Percentiles rank a stretch among this genome's conserved stretches.
These are phyloP conservation scores for Chaetops frenatus DNA, from an alignment of 2,113 vertebrate genomes.

Conservation along the genomic window DNA sequence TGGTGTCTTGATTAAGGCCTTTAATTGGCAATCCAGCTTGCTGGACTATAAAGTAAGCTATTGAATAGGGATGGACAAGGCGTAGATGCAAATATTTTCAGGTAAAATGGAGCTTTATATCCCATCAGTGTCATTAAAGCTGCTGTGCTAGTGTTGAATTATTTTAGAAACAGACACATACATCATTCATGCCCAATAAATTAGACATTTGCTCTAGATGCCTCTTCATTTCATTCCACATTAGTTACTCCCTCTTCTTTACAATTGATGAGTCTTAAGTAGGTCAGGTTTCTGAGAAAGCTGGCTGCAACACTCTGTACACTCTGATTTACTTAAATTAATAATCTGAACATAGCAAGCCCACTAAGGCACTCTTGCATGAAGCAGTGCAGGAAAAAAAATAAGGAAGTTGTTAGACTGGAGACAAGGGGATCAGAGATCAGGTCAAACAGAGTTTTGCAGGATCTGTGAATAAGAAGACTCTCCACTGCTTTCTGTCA, in stretches of 20 bases:
- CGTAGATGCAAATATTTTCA: not conserved
- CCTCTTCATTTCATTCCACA: not conserved
- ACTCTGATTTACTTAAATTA: slow-evolving; percentile 27
- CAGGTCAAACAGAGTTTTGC: not conserved
- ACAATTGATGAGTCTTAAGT: not conserved
- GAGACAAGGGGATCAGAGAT: not conserved
- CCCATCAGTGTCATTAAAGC: not conserved
- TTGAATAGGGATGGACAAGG: not conserved
- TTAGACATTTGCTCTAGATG: not conserved
- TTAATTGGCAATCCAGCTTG: not conserved
- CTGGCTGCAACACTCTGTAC: not conserved
- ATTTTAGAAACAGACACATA: not conserved
- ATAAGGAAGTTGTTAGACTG: not conserved
- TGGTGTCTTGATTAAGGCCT: not conserved
- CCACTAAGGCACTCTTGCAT: not conserved
- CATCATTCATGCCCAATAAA: not conserved
- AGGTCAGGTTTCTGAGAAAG: not conserved
- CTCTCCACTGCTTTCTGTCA: not conserved
- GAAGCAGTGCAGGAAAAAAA: not conserved
- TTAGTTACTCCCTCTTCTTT: not conserved
- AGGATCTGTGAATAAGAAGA: not conserved
- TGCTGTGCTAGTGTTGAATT: not conserved
- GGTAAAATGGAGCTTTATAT: not conserved
- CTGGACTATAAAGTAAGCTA: too few relatives aligned
- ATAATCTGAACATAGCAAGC: not conserved